Conservation (phyloP, 2,888 invertebrate species). For the Euclidia mi region DNA sequence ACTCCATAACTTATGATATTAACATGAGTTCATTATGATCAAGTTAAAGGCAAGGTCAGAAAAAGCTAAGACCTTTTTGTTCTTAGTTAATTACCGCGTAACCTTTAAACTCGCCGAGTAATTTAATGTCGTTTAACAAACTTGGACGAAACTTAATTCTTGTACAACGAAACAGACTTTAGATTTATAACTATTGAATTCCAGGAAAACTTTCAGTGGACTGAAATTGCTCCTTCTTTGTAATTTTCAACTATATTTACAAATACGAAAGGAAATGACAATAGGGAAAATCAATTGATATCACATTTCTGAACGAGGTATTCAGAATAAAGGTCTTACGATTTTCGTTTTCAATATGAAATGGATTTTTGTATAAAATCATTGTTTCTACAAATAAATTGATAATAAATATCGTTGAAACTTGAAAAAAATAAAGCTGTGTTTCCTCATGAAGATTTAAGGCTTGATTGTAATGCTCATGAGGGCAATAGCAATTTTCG, state of each 20-base stretch:
- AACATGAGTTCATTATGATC: constrained; percentile 29
- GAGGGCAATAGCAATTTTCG: constrained; percentile 8
- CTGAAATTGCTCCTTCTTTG: constrained; percentile 23
- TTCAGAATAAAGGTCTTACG: constrained; percentile 21
- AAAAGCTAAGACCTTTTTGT: constrained; percentile 56
- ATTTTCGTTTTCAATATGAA: constrained; percentile 18
- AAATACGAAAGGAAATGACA: constrained; percentile 25
- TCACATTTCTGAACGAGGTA: constrained; percentile 17
- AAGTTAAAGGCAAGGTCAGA: constrained; percentile 42
- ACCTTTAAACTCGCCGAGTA: constrained; percentile 62
- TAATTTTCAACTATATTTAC: constrained; percentile 20
- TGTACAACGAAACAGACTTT: constrained; percentile 42
- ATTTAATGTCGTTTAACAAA: constrained; percentile 69
- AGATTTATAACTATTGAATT: constrained; percentile 45
- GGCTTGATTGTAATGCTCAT: background rate
- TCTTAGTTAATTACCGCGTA: constrained; percentile 55
- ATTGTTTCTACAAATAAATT: constrained; percentile 39
- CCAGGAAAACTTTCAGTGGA: constrained; percentile 21
- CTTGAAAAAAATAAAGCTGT: background rate
- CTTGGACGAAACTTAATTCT: constrained; percentile 50
- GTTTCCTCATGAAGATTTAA: background rate
- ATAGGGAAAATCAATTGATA: constrained; percentile 32
- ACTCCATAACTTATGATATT: background rate
- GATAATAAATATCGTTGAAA: too few species aligned
- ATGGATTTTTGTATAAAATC: constrained; percentile 25